Percentiles rank a stretch among this genome's conserved stretches.
Evolutionary conservation across 2,888 invertebrate species (phyloP).

Genomic region (Therioaphis trifolii): DNA sequence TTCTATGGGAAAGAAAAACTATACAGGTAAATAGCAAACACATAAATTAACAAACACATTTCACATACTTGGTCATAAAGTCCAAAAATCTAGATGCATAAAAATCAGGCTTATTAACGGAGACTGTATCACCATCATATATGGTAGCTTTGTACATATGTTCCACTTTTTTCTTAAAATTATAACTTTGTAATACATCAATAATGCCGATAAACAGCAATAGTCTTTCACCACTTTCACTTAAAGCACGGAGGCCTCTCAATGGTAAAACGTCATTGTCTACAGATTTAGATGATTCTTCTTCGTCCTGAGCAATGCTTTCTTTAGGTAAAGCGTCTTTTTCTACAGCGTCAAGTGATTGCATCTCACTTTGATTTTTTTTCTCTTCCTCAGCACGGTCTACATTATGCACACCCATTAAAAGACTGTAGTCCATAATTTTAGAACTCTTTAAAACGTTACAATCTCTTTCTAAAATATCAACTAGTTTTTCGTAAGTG

Average conservation of each 20-base stretch:
- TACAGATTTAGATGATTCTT: slow-evolving; percentile 74
- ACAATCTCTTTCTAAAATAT: slow-evolving; percentile 97
- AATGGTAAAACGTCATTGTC: slow-evolving; percentile 97
- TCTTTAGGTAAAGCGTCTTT: slow-evolving; percentile 63
- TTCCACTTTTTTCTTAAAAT: slow-evolving; percentile 96
- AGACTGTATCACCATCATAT: slow-evolving; percentile 98
- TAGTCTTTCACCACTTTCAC: slow-evolving; percentile 94
- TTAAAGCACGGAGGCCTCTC: slow-evolving; percentile 97
- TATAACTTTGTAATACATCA: slow-evolving; percentile 98
- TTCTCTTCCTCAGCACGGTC: slow-evolving; percentile 90
- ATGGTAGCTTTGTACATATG: slow-evolving; percentile 99
- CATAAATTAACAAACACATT: slow-evolving; percentile 66
- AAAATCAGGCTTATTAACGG: slow-evolving; percentile 97
- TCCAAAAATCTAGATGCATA: slow-evolving; percentile 97
- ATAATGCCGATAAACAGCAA: slow-evolving; percentile 96
- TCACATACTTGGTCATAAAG: slow-evolving; percentile 81
- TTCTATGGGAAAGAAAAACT: slow-evolving; percentile 56
- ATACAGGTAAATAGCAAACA: slow-evolving; percentile 70
- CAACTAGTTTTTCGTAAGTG: slow-evolving; percentile 93
- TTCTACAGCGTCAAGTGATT: slow-evolving; percentile 66
- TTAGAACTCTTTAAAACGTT: slow-evolving; percentile 79
- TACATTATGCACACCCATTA: slow-evolving; percentile 96
- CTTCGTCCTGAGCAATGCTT: no score
- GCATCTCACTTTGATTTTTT: slow-evolving; percentile 69
- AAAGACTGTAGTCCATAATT: slow-evolving; percentile 99